Conservation (phyloP, 2,113 vertebrate species). For the Nanorana parkeri region DNA sequence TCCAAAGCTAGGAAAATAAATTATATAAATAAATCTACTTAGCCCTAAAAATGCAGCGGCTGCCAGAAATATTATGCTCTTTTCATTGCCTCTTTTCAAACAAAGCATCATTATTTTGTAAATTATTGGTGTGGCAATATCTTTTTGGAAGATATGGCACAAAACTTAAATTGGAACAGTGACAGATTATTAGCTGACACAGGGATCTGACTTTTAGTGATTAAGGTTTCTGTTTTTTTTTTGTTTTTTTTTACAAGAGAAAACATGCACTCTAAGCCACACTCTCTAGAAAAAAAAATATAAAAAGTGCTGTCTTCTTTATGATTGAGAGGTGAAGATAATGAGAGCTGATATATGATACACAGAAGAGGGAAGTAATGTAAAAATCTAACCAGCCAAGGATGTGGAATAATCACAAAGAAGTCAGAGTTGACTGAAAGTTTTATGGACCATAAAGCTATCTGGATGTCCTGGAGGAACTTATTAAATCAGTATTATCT, state of each 20-base stretch:
- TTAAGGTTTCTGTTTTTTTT: neutral
- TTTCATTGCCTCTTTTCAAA: neutral
- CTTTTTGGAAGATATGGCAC: neutral
- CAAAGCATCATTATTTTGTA: conserved; percentile 4
- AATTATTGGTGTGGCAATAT: neutral
- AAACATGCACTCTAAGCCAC: neutral
- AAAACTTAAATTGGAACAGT: neutral
- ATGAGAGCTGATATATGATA: conserved; percentile 25
- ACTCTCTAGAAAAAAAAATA: neutral
- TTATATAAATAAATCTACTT: too few species aligned
- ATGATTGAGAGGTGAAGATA: conserved; percentile 25
- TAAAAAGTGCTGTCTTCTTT: neutral
- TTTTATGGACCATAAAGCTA: conserved; percentile 50
- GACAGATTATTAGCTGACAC: neutral
- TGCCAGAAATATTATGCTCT: neutral
- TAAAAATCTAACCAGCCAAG: conserved; percentile 23
- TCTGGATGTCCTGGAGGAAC: conserved; percentile 21
- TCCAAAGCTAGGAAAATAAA: too few species aligned
- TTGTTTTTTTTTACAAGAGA: neutral
- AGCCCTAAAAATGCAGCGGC: neutral
- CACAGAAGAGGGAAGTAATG: conserved; percentile 36
- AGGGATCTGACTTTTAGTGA: neutral
- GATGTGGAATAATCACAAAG: conserved; percentile 42
- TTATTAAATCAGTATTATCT: conserved; percentile 40
- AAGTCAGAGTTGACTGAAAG: conserved; percentile 22